A percentile compares a stretch with the other conserved stretches of the same genome.
phyloP scores from a whole-genome alignment of 2,113 vertebrate genomes.

The Phycodurus eques region DNA sequence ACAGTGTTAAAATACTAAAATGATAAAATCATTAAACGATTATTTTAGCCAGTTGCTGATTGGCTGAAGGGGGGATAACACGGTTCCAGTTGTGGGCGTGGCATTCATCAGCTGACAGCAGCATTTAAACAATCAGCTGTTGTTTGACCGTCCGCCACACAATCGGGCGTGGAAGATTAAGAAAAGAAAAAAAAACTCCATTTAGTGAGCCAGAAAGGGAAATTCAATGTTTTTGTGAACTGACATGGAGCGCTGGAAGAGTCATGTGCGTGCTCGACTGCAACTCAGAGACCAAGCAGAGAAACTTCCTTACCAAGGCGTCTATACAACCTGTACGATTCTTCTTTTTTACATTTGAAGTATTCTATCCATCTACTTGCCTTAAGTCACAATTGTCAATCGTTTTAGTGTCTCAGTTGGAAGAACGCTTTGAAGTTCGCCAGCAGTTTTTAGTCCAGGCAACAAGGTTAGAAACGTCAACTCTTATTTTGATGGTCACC shows the following conservation, averaged over 20 bases:
- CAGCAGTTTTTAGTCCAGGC: conserved; percentile 45
- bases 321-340: conserved; percentile 62
- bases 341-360: not conserved
- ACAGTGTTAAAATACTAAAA: not conserved
- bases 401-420: conserved; percentile 62
- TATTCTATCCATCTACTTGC: not conserved
- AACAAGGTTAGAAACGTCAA: conserved; percentile 41
- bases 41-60: conserved; percentile 17
- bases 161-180: not conserved
- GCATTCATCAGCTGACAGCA: conserved; percentile 3
- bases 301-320: conserved; percentile 60
- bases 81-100: not conserved
- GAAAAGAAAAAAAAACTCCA: not conserved
- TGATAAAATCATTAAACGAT: not conserved
- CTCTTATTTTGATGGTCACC: not conserved
- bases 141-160: not conserved
- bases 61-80: conserved; percentile 29
- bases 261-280: conserved; percentile 60
- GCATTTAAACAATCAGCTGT: too few species aligned
- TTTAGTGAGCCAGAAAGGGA: not conserved
- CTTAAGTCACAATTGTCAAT: not conserved
- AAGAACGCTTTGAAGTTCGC: conserved; percentile 62
- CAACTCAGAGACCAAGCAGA: conserved; percentile 62
- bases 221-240: not conserved
- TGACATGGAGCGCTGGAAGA: conserved; percentile 69